Evolutionary conservation across 2,797 vertebrate genomes (phyloP).

Genomic region (Syngnathus acus): DNA sequence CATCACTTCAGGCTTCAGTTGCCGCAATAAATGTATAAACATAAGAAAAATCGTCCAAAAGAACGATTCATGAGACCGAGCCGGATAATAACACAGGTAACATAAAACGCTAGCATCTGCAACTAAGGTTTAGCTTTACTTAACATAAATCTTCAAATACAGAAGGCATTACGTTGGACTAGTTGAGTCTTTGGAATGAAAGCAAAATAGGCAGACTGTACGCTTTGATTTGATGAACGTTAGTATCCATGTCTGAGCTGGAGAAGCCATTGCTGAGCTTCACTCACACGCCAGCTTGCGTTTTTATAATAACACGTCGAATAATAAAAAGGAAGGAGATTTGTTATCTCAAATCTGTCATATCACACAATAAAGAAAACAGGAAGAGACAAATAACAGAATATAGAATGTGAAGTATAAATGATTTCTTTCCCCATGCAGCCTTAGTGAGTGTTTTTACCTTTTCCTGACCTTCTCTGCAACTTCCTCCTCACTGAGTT

Average conservation of each 20-base stretch:
- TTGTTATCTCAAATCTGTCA: constrained; percentile 4
- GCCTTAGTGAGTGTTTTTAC: constrained; percentile 30
- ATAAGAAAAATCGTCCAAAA: constrained; percentile 29
- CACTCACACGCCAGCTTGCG: constrained; percentile 46
- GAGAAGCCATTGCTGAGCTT: constrained; percentile 44
- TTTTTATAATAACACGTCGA: constrained; percentile 15
- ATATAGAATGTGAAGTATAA: constrained; percentile 20
- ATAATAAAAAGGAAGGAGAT: constrained; percentile 2
- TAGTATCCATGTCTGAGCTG: constrained; percentile 40
- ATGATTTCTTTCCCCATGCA: constrained; percentile 18
- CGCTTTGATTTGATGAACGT: constrained; percentile 7
- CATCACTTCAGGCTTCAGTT: constrained; percentile 15
- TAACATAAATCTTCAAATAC: constrained; percentile 43
- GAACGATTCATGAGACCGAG: constrained; percentile 15
- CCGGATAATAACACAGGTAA: neutral
- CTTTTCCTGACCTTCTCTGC: constrained; percentile 40
- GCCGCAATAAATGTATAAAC: constrained; percentile 19
- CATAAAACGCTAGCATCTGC: constrained; percentile 25
- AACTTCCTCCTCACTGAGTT: constrained; percentile 18
- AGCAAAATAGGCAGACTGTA: neutral
- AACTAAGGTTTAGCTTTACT: constrained; percentile 41
- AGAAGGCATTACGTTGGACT: constrained; percentile 28
- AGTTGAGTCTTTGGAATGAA: neutral
- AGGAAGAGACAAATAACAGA: neutral
- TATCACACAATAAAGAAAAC: neutral